Percentiles rank a stretch among this genome's conserved stretches.
These are phyloP conservation scores for Bibio marci DNA, from an alignment of 2,888 invertebrate genomes.

Conservation along the genomic window DNA sequence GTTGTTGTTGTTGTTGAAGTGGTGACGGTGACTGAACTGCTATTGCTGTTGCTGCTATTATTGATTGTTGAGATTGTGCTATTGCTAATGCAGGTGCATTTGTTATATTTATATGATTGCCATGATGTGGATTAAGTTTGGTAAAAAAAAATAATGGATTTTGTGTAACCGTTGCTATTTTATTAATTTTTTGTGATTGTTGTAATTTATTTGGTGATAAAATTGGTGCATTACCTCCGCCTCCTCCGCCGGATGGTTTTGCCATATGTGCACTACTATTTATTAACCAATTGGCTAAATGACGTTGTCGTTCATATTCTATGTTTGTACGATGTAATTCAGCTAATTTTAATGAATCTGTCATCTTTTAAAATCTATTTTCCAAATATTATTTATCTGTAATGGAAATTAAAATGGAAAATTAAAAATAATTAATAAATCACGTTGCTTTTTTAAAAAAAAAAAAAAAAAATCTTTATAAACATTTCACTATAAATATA, in stretches of 20 bases:
- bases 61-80: background rate
- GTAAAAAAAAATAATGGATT: constrained; percentile 20
- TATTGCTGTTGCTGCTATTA: background rate
- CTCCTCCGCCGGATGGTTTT: constrained; percentile 4
- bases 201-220: constrained; percentile 7
- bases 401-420: too few relatives aligned
- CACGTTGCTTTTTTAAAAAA: too few relatives aligned
- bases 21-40: too few relatives aligned
- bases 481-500: too few relatives aligned
- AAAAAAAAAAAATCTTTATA: too few relatives aligned
- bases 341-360: constrained; percentile 23
- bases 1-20: background rate
- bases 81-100: background rate
- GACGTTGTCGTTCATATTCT: constrained; percentile 30
- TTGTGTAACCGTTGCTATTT: constrained; percentile 15
- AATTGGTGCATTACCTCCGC: constrained; percentile 6
- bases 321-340: constrained; percentile 31
- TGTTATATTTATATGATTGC: background rate
- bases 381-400: too few relatives aligned
- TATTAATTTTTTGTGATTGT: constrained; percentile 9
- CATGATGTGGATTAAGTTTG: constrained; percentile 8
- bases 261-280: constrained; percentile 30
- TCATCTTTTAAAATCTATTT: constrained; percentile 13
- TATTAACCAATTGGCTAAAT: constrained; percentile 30
- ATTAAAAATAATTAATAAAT: too few relatives aligned